A percentile compares a stretch with the other conserved stretches of the same genome.
phyloP scores from a whole-genome alignment of 2,888 invertebrate genomes.

The Horisme vitalbata region DNA sequence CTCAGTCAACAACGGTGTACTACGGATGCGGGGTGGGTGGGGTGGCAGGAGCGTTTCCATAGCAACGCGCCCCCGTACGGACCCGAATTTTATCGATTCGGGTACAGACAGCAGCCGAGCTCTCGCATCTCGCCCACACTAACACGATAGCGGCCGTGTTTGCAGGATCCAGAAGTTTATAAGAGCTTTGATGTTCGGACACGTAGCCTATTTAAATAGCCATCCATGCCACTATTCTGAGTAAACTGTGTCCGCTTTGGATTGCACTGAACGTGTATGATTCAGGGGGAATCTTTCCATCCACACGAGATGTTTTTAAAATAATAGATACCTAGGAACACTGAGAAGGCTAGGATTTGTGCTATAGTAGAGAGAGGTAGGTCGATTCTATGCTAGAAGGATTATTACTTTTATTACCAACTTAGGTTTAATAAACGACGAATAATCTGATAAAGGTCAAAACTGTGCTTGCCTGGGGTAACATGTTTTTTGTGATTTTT shows the following conservation, averaged over 20 bases:
- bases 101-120: constrained; percentile 78
- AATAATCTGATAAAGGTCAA: too few relatives aligned
- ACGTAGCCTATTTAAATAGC: constrained; percentile 14
- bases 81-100: constrained; percentile 82
- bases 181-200: constrained; percentile 47
- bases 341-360: too few relatives aligned
- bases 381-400: too few relatives aligned
- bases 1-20: constrained; percentile 81
- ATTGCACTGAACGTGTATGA: constrained; percentile 47
- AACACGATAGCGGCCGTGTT: constrained; percentile 77
- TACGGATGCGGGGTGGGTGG: constrained; percentile 60
- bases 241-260: constrained; percentile 42
- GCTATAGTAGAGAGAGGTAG: too few relatives aligned
- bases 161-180: constrained; percentile 76
- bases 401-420: too few relatives aligned
- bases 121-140: constrained; percentile 64
- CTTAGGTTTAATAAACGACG: too few relatives aligned
- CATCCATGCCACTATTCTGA: constrained; percentile 16
- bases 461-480: too few relatives aligned
- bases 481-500: too few relatives aligned
- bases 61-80: constrained; percentile 75
- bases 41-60: constrained; percentile 65
- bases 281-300: constrained; percentile 36
- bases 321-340: too few relatives aligned
- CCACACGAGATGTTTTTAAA: too few relatives aligned